Evolutionary conservation across 1,140 invertebrate genomes (phyloP), one percentile per base, ranked within the genome.

Genomic region (Diachasmimorpha longicaudata): DNA sequence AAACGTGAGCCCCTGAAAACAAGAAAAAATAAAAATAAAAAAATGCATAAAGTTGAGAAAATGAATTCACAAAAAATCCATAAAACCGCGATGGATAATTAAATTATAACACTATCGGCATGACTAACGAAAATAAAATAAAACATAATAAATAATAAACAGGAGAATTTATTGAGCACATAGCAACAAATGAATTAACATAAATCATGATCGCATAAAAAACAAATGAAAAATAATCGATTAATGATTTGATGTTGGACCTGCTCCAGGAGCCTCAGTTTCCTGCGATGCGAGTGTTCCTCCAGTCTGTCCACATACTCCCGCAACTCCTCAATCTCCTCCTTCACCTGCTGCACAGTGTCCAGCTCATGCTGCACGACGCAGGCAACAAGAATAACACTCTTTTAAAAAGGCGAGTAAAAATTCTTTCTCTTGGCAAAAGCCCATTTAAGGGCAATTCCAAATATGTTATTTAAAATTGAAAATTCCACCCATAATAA

Each of bases 341-440:
- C 96, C 85, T 97, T 97, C 79, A 97, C 96, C 87, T 96, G 95
- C 89, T 97, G 96, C 79, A 97, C 95, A 36, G 95, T 95, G 89
- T 97, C 95, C 86, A 97, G 90, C 88, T 97, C 96, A 82, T 96
- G 95, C 90, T 89, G 80, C 55, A 76, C 25, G 11, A 63, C 44
- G 37, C 55, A 66, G 13, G 74, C 63, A 25, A 76, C 69, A 76
- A 76, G 69, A 76, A 76, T 55, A 76, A 76, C 58, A 36, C 69
- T 63, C 69, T 76, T 76, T 70, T 55, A 31, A 70, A 55, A 42
- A 11, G 19, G 16, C 66, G 16, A 67, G 37, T 42, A 37, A 66
- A 71, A 44, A 67, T 16, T 71, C 55, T 63, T 4, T 14, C 25
- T 70, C 25, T 4, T 39, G 42, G 9, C 31, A 21, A 44, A 42